A percentile compares a stretch with the other conserved stretches of the same genome.
These are phyloP conservation scores for Steatocranus sp. DNA, from an alignment of 2,797 vertebrate genomes.

Conservation along the genomic window DNA sequence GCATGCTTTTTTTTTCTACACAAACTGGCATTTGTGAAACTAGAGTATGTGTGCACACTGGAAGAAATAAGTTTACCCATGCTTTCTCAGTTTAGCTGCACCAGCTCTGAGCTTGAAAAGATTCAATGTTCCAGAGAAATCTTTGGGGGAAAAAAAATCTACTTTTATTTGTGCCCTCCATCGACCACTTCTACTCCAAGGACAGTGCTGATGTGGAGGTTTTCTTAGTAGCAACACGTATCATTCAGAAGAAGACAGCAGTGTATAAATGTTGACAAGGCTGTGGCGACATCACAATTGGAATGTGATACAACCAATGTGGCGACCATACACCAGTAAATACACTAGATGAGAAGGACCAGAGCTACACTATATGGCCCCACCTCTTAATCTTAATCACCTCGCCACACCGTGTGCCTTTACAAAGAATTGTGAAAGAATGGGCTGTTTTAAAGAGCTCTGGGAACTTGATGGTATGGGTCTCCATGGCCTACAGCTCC, in stretches of 20 bases:
- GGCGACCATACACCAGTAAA: not conserved
- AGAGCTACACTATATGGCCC: not conserved
- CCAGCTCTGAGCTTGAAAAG: not conserved
- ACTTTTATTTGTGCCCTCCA: not conserved
- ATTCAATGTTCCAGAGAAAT: not conserved
- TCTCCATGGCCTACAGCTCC: rapidly evolving
- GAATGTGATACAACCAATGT: not conserved
- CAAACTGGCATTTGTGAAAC: not conserved
- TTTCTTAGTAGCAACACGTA: rapidly evolving
- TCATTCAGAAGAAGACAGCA: not conserved
- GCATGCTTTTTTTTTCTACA: not conserved
- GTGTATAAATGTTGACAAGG: not conserved
- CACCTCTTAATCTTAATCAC: not conserved
- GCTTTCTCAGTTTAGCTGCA: not conserved
- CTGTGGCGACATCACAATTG: not conserved
- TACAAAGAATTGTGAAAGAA: not conserved
- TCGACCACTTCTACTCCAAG: not conserved
- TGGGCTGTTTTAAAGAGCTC: not conserved
- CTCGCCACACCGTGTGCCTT: rapidly evolving
- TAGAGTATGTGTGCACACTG: not conserved
- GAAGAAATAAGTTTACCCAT: not conserved
- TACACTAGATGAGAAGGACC: not conserved
- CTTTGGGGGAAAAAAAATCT: rapidly evolving
- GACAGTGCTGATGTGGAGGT: not conserved
- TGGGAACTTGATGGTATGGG: not conserved